Evolutionary conservation across 2,797 vertebrate species (phyloP).

Genomic region (Danio aesculapii): DNA sequence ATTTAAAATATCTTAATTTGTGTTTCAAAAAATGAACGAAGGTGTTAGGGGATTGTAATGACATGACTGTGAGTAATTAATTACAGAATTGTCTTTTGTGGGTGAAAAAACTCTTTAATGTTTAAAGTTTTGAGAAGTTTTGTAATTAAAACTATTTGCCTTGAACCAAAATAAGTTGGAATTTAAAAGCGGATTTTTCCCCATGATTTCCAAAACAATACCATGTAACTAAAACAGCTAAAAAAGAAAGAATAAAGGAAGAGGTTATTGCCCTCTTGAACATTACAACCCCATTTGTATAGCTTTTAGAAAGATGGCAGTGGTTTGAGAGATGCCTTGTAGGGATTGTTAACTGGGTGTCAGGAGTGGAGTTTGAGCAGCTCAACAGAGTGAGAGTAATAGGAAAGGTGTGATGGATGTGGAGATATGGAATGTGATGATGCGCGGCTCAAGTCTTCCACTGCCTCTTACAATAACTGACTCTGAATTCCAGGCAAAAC

Average conservation of each 20-base stretch:
- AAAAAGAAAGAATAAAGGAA: neutral
- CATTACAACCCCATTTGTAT: neutral
- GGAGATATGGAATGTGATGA: conserved; percentile 55
- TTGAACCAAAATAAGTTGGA: neutral
- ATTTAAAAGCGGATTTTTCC: neutral
- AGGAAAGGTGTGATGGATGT: conserved; percentile 46
- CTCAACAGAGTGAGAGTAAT: conserved; percentile 30
- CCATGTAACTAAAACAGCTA: neutral
- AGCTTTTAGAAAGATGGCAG: conserved; percentile 64
- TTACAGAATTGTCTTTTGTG: no score
- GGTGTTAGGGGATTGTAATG: no score
- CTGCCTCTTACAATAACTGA: conserved; percentile 39
- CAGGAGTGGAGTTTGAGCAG: conserved; percentile 19
- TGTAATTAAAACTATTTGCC: neutral
- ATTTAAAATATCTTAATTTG: no score
- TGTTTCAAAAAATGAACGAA: no score
- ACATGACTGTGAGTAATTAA: no score
- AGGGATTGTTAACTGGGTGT: conserved; percentile 45
- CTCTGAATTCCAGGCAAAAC: conserved; percentile 43
- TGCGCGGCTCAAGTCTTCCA: conserved; percentile 34
- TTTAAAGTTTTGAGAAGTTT: neutral
- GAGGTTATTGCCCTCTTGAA: neutral
- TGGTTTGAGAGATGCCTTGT: conserved; percentile 50
- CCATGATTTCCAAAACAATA: neutral
- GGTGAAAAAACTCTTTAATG: neutral